Evolutionary conservation across 2,797 vertebrate genomes (phyloP).

Genomic region (Paramormyrops hopkinsi): DNA sequence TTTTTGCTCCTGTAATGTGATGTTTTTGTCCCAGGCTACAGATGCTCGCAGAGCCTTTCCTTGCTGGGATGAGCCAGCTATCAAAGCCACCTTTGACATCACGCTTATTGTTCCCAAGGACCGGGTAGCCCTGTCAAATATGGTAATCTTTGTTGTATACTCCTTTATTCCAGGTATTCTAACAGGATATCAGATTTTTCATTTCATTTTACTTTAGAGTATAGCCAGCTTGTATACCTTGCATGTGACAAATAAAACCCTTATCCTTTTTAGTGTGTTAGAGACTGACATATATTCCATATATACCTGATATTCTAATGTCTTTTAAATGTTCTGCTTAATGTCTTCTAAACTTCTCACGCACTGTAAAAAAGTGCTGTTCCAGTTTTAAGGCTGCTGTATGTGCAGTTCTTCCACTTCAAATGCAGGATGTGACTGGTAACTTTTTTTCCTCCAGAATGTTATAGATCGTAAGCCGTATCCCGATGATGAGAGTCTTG

Average conservation of each 20-base stretch:
- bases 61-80: slow-evolving; percentile 97
- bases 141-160: slow-evolving; percentile 61
- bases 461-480: slow-evolving; percentile 84
- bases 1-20: not conserved
- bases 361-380: not conserved
- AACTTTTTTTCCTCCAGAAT: slow-evolving; percentile 61
- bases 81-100: slow-evolving; percentile 98
- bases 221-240: not conserved
- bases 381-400: not conserved
- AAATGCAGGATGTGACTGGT: not conserved
- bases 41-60: slow-evolving; percentile 96
- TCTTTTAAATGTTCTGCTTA: not conserved
- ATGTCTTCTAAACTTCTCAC: not conserved
- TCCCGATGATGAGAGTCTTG: slow-evolving; percentile 82
- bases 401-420: not conserved
- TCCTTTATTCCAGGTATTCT: not conserved
- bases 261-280: not conserved
- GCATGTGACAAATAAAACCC: not conserved
- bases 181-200: not conserved
- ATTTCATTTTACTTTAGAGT: not conserved
- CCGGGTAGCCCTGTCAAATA: slow-evolving; percentile 96
- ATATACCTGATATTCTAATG: not conserved
- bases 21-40: slow-evolving; percentile 70
- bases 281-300: not conserved
- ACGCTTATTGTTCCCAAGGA: slow-evolving; percentile 93